These are phyloP conservation scores for Mellilla xanthometata DNA, from an alignment of 2,888 invertebrate species.

Conservation along the genomic window DNA sequence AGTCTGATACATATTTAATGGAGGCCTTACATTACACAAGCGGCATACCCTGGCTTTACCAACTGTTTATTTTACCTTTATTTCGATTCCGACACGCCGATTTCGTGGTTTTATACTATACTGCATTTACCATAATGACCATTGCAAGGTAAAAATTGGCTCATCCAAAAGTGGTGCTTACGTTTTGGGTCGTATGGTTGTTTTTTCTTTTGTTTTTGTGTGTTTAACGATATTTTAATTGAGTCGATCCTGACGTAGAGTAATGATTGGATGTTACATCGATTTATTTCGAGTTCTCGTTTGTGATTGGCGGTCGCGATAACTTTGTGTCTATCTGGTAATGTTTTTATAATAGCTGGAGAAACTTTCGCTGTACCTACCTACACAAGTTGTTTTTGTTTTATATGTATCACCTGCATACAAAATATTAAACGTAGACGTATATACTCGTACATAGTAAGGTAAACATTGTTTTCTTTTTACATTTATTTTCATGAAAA, in stretches of 20 bases:
- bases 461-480: too few species aligned
- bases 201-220: conserved; percentile 50
- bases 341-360: conserved; percentile 73
- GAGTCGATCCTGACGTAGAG: conserved; percentile 80
- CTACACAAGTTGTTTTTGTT: too few species aligned
- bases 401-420: too few species aligned
- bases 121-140: conserved; percentile 79
- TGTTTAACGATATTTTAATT: conserved; percentile 83
- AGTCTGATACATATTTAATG: conserved; percentile 63
- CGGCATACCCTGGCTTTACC: conserved; percentile 60
- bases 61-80: conserved; percentile 80
- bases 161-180: conserved; percentile 50
- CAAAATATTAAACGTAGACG: too few species aligned
- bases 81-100: conserved; percentile 78
- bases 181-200: conserved; percentile 47
- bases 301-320: conserved; percentile 80
- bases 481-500: too few species aligned
- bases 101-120: conserved; percentile 80
- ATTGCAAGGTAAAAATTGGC: conserved; percentile 60
- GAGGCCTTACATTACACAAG: conserved; percentile 50
- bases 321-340: conserved; percentile 76
- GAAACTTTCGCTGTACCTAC: conserved; percentile 40
- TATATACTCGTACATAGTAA: too few species aligned
- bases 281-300: conserved; percentile 81
- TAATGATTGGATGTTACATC: conserved; percentile 82